Conservation (phyloP, 2,797 vertebrate genomes). For the Anomalospiza imberbis region DNA sequence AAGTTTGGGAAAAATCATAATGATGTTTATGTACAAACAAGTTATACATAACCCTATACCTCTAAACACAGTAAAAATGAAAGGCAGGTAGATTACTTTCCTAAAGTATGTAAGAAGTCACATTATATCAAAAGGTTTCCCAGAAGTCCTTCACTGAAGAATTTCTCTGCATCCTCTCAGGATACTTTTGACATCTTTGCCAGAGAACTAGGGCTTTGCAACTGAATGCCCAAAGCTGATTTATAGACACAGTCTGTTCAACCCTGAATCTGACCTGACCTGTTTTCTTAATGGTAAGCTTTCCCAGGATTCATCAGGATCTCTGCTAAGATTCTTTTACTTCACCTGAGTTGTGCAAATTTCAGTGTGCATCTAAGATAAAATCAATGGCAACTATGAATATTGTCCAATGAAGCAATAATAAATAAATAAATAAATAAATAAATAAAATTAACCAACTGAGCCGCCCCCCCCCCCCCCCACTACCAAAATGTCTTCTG, state of each 20-base stretch:
- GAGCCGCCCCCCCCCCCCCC: too few relatives aligned
- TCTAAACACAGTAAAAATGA: not conserved
- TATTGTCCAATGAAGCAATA: not conserved
- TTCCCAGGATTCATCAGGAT: not conserved
- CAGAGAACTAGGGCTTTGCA: not conserved
- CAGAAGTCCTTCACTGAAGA: not conserved
- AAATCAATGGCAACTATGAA: not conserved
- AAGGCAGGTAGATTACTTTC: not conserved
- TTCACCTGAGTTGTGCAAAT: not conserved
- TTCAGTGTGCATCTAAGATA: not conserved
- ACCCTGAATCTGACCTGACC: not conserved
- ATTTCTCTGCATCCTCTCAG: not conserved
- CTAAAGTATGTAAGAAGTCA: not conserved
- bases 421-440: not conserved
- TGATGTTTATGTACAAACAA: not conserved
- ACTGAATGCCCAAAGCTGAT: not conserved
- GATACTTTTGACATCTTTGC: not conserved
- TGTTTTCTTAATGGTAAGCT: not conserved
- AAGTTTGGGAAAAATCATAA: slow-evolving; percentile 18
- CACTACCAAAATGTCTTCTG: not conserved
- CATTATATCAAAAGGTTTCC: not conserved
- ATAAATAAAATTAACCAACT: not conserved
- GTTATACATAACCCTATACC: not conserved
- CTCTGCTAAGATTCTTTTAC: not conserved
- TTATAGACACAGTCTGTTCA: not conserved